phyloP scores from a whole-genome alignment of 2,113 vertebrate species.

The Dryoscopus gambensis region DNA sequence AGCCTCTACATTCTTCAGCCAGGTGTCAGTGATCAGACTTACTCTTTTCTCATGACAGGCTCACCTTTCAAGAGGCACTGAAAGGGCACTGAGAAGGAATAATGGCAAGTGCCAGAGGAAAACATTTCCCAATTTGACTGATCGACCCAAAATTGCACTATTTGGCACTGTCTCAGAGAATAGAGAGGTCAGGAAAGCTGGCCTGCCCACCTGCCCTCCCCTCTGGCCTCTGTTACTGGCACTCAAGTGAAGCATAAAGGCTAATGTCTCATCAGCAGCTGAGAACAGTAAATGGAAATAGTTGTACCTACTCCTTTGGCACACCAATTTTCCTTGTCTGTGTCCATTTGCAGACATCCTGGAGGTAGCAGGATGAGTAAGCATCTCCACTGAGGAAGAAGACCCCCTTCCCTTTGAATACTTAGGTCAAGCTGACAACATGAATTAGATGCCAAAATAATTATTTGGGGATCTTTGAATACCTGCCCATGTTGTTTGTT shows the following conservation, averaged over 20 bases:
- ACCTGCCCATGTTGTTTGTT: neutral
- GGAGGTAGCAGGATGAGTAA: neutral
- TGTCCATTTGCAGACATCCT: neutral
- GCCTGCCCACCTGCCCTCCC: neutral
- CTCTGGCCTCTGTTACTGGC: neutral
- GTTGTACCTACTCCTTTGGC: neutral
- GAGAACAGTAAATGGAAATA: neutral
- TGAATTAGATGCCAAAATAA: neutral
- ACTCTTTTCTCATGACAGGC: neutral
- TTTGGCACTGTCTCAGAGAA: neutral
- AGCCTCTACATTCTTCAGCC: neutral
- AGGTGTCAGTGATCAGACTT: neutral
- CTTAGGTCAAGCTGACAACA: neutral
- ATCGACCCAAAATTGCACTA: neutral
- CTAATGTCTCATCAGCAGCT: neutral
- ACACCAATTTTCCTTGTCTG: neutral
- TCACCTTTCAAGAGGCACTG: neutral
- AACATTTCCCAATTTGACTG: neutral
- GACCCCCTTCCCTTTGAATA: neutral
- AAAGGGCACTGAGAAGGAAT: neutral
- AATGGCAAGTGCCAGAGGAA: neutral
- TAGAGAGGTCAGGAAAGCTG: rapidly evolving
- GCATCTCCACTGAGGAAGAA: neutral
- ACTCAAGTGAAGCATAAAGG: neutral
- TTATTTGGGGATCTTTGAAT: neutral